Base-by-base conservation (phyloP, 2,797 vertebrate genomes). In the Sebastes vulpes region DNA sequence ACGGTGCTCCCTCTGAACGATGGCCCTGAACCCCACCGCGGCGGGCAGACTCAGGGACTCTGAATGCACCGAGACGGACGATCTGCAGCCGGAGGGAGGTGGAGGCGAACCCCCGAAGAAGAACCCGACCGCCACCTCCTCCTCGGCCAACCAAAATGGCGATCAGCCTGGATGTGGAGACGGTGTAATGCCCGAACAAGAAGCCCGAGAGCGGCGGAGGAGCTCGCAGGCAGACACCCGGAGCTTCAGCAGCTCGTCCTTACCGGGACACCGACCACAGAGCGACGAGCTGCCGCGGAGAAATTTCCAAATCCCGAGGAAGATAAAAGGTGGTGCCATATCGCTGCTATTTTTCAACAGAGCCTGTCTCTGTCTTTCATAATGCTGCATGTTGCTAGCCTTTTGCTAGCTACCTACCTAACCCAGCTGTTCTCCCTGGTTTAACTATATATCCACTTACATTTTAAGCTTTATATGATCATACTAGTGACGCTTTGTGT, bases 121-220 rank as follows among this genome's bases (percentile, higher is more conserved):
- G 91, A 95, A 94, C 89, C 89, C 95, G 89, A 79, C 90, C 94
- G 91, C 94, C 93, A 94, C 93, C 95, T 95, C 95, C 93, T 94
- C 93, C 95, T 95, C 95, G 95, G 94, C 96, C 93, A 96, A 95
- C 94, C 96, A 97, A 97, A 96, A 97, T 97, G 96, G 96, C 96
- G 96, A 96, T 95, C 96, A 94, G 91, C 91, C 95, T 95, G 95
- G 94, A 95, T 95, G 94, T 94, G 94, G 95, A 95, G 96, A 95
- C 93, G 60, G 92, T 93, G 94, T 94, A 94, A 96, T 94, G 95
- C 93, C 93, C 83, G 95, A 96, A 81, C 94, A 94, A 91, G 96
- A 96, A 94, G 92, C 94, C 79, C 82, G 92, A 75, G 95, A 96
- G 76, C 95, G 95, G 89, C 96, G 95, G 76, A 95, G 89, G 86